These are phyloP conservation scores for Pogonocichla stellata DNA, from an alignment of 2,113 vertebrate species.

Conservation along the genomic window DNA sequence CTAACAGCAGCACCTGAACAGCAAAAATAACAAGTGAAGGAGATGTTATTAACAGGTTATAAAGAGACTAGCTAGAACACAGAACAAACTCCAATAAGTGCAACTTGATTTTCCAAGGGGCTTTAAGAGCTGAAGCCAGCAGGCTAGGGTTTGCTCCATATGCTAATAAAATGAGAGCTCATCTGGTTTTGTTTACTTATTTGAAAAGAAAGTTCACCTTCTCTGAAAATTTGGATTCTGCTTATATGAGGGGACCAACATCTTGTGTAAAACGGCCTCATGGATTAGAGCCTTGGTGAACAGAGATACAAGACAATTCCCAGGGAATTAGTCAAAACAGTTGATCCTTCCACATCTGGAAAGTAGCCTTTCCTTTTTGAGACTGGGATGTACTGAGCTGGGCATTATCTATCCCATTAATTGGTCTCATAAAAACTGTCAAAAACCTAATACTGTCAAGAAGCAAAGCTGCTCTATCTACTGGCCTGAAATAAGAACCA, in stretches of 20 bases:
- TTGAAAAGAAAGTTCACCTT: background rate
- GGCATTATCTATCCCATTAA: background rate
- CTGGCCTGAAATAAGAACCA: background rate
- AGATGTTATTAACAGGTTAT: background rate
- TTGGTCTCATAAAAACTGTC: background rate
- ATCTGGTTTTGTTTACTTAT: background rate
- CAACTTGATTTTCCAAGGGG: background rate
- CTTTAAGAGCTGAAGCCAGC: background rate
- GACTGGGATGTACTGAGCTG: background rate
- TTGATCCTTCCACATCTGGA: background rate
- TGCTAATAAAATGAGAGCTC: background rate
- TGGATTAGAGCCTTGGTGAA: background rate
- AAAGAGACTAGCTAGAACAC: background rate
- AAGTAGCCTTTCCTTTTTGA: background rate
- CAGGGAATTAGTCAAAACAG: background rate
- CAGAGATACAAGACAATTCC: background rate
- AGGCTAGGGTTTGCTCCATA: background rate
- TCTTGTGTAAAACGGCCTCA: rapidly evolving
- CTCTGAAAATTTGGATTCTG: background rate
- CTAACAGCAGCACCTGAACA: constrained; percentile 26
- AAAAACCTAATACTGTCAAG: background rate
- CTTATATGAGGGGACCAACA: background rate
- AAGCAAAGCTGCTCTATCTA: background rate
- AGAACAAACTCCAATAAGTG: background rate
- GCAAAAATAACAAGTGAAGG: constrained; percentile 4